Base-by-base conservation (phyloP, 2,797 vertebrate genomes). In the Eospalax fontanierii region DNA sequence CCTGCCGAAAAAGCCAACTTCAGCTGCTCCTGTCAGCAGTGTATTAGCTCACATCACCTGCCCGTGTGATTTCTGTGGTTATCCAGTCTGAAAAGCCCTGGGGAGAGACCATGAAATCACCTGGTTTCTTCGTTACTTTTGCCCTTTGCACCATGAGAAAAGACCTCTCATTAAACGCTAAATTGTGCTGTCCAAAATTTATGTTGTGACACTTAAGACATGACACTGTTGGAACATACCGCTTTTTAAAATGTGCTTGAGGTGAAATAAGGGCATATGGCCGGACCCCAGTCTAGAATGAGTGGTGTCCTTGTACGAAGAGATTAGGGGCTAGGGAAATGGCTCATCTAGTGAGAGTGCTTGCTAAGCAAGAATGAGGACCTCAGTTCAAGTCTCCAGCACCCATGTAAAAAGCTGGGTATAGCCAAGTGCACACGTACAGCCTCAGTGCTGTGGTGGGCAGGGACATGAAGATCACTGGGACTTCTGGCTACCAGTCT, bases 191-290 rank as follows among this genome's bases (percentile, higher is more conserved):
- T 24, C 74, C 40, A 26, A n/a, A 79, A 80, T 54, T 92, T 46
- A 61, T 75, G 14, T 46, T 87, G 71, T 76, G 83, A 66, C 70
- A 14, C 3, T 81, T 15, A 74, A 38, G 46, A 84, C 15, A 61
- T 54, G 40, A 84, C 26, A 87, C 16, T 78, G 59, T 79, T 74
- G 16, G 16, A 81, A 74, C 24, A 66, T 3, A n/a, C 10, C 11
- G 63, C 14, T 71, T 90, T 94, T 57, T 68, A 74, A 63, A 15
- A 74, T 54, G 16, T 66, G 59, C 83, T 65, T 74, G 75, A 90
- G 59, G 57, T 87, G 79, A 86, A 79, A 82, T 26, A 61, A 76
- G 30, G 30, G 40, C 35, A 0, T 68, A 10, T 1, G 30, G 40
- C 19, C 54, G 71, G 46, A 12, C 1, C 22, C 3, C 38, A 57